Conservation (phyloP, 2,888 invertebrate genomes). For the Schizaphis graminum region DNA sequence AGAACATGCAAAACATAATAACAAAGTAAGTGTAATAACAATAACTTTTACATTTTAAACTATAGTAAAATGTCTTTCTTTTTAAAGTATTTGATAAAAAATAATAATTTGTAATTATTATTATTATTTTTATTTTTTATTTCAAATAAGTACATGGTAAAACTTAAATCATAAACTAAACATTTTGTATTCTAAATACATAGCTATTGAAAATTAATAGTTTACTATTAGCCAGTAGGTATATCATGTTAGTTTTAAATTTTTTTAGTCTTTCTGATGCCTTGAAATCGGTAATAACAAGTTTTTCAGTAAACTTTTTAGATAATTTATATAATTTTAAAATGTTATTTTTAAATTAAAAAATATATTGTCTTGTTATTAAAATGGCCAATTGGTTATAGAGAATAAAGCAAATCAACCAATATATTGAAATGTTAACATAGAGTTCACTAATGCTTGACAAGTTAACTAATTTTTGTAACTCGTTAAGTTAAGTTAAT, state of each 20-base stretch:
- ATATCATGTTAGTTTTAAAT: background rate
- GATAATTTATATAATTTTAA: no score
- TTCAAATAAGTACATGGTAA: background rate
- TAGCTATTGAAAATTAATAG: background rate
- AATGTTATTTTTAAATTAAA: background rate
- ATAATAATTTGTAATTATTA: background rate
- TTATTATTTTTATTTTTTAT: background rate
- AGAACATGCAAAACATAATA: slow-evolving; percentile 88
- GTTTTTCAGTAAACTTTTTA: background rate
- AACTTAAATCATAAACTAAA: background rate
- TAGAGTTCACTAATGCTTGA: no score
- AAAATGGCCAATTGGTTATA: no score
- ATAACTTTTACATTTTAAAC: background rate
- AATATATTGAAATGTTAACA: no score
- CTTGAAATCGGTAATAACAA: background rate
- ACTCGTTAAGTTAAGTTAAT: no score
- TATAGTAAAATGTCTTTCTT: slow-evolving; percentile 15
- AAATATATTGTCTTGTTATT: no score
- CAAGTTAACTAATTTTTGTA: no score
- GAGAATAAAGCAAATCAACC: no score
- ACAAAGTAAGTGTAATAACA: slow-evolving; percentile 74
- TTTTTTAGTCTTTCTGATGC: background rate
- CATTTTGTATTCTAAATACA: background rate
- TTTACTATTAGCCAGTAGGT: background rate
- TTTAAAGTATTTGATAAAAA: background rate